Evolutionary conservation across 2,797 vertebrate genomes (phyloP).

Genomic region (Notamacropus eugenii): DNA sequence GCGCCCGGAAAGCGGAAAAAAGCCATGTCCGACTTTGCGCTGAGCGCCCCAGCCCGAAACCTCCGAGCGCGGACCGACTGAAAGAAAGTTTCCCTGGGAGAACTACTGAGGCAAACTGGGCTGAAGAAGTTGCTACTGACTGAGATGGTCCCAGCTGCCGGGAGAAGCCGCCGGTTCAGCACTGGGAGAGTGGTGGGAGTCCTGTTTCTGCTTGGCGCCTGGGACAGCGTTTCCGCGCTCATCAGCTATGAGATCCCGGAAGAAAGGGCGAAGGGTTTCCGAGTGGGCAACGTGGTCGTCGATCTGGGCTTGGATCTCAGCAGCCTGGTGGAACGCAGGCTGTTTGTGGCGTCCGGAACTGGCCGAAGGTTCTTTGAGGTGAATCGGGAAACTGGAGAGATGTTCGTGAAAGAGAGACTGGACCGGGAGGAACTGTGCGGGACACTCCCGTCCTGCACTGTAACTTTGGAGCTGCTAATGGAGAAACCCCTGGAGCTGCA

Average conservation of each 20-base stretch:
- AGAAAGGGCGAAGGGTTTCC: constrained; percentile 88
- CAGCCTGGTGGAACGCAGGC: constrained; percentile 84
- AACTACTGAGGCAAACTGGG: constrained; percentile 51
- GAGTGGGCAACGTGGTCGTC: constrained; percentile 89
- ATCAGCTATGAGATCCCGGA: constrained; percentile 92
- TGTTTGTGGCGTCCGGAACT: constrained; percentile 86
- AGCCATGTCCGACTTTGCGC: constrained; percentile 82
- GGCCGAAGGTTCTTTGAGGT: constrained; percentile 89
- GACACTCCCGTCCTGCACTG: constrained; percentile 85
- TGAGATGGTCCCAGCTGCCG: constrained; percentile 84
- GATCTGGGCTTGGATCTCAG: constrained; percentile 88
- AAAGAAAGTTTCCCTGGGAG: constrained; percentile 75
- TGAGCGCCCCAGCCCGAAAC: constrained; percentile 71
- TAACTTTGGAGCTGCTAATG: constrained; percentile 90
- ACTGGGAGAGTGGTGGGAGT: constrained; percentile 87
- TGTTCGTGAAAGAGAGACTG: constrained; percentile 90
- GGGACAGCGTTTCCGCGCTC: constrained; percentile 82
- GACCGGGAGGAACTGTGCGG: constrained; percentile 91
- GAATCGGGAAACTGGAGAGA: constrained; percentile 88
- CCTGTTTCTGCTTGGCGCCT: constrained; percentile 83
- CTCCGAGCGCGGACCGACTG: constrained; percentile 80
- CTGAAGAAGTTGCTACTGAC: constrained; percentile 74
- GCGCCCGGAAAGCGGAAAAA: constrained; percentile 67
- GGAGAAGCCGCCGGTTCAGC: constrained; percentile 86
- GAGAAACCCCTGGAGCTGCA: constrained; percentile 91